Evolutionary conservation across 2,888 invertebrate genomes (phyloP), one percentile per base, ranked within the genome.

Genomic region (Latrodectus hesperus): DNA sequence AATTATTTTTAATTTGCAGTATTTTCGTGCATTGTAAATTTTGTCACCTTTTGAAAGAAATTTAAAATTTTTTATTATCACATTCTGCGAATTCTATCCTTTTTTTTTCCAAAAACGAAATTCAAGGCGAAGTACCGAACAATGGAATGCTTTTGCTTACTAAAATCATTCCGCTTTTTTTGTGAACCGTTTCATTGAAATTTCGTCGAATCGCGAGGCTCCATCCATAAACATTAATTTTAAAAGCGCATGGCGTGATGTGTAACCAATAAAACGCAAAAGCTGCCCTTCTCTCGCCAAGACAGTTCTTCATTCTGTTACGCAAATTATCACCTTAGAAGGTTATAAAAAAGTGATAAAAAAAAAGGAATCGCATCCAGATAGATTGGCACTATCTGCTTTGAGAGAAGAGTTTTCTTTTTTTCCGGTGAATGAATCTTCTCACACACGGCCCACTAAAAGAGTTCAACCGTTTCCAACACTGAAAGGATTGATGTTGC

Each of bases 361-460:
- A 60, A 60, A 60, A 55, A 60, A 60, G n/a, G n/a, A 60, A n/a
- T 11, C n/a, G 6, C 60, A 16, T 60, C 12, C 14, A 60, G 12
- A 60, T 60, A 60, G 60, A 60, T 12, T 60, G 60, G n/a, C 6
- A 16, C 60, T 60, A 60, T 60, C 60, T 60, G n/a, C 60, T 60
- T 60, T 64, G 64, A 64, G 64, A 64, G 64, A 64, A 64, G 64
- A n/a, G 17, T 16, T 16, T 12, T n/a, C 17, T 22, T 68, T 22
- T 68, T 38, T 22, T 22, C 38, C 68, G 68, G 68, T 26, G 68
- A 68, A 38, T 68, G 68, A 38, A 26, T 68, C 11, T 9, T 14
- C 38, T 38, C 68, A 38, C 68, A 14, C 26, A 64, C 68, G 68
- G 68, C 68, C 68, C 68, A 68, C 68, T 22, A 38, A 68, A 68